phyloP scores from a whole-genome alignment of 2,888 invertebrate species.

The Campoplex capitator region DNA sequence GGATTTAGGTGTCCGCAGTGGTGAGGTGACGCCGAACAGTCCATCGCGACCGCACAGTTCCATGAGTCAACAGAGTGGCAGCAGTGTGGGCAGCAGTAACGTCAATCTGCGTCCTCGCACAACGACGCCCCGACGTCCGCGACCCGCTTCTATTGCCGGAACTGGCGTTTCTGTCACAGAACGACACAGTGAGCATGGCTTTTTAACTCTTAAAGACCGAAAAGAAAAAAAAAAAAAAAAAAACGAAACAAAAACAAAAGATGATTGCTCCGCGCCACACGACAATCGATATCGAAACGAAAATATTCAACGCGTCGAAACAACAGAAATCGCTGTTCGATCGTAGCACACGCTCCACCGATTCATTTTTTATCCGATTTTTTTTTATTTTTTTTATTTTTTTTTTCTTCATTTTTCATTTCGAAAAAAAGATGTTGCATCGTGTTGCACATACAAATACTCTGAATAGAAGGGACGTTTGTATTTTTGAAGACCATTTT shows the following conservation, averaged over 20 bases:
- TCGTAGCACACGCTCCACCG: constrained; percentile 30
- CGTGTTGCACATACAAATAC: constrained; percentile 82
- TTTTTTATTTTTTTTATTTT: constrained; percentile 58
- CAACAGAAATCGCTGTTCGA: constrained; percentile 18
- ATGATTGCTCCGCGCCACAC: constrained; percentile 30
- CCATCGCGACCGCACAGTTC: constrained; percentile 95
- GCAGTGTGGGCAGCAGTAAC: constrained; percentile 86
- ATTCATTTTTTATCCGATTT: constrained; percentile 50
- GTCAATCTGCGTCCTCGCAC: constrained; percentile 87
- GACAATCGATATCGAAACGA: constrained; percentile 8
- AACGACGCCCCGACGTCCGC: constrained; percentile 89
- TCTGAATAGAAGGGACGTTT: constrained; percentile 72
- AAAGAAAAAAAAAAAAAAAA: constrained; percentile 14
- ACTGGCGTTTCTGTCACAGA: constrained; percentile 90
- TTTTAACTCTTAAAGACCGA: constrained; percentile 71
- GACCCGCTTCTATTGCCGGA: constrained; percentile 93
- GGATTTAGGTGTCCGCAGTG: constrained; percentile 88
- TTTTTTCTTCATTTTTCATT: constrained; percentile 65
- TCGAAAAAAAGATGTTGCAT: constrained; percentile 56
- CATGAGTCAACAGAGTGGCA: constrained; percentile 90
- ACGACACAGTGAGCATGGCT: constrained; percentile 85
- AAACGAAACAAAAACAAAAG: not conserved
- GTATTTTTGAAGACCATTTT: not conserved
- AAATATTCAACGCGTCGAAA: not conserved
- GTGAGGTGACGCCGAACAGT: constrained; percentile 90